phyloP scores from a whole-genome alignment of 2,888 invertebrate genomes.

The Phengaris alcon region DNA sequence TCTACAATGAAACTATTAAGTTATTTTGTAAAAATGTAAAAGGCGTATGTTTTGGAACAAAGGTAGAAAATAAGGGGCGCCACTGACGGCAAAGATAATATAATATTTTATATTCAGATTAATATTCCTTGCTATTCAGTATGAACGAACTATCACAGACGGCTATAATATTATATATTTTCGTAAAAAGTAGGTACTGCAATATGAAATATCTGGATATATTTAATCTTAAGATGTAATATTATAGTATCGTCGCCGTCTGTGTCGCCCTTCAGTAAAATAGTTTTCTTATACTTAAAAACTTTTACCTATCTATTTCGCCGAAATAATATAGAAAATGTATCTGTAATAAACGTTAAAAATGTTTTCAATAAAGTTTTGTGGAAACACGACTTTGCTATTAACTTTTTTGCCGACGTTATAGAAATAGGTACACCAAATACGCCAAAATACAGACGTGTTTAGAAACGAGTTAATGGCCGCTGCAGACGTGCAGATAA shows the following conservation, averaged over 20 bases:
- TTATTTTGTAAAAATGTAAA: background rate
- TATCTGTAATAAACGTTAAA: background rate
- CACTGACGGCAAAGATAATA: too few species aligned
- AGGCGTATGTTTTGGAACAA: too few species aligned
- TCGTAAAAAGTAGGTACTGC: too few species aligned
- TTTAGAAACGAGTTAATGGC: background rate
- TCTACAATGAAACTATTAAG: background rate
- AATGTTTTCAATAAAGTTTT: background rate
- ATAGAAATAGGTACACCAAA: background rate
- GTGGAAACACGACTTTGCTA: constrained; percentile 16
- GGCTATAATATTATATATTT: too few species aligned
- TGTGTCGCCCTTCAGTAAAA: background rate
- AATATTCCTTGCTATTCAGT: too few species aligned
- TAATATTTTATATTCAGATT: too few species aligned
- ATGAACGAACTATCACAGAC: too few species aligned
- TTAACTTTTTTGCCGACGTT: constrained; percentile 20
- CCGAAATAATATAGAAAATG: background rate
- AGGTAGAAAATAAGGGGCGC: too few species aligned
- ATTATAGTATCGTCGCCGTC: too few species aligned
- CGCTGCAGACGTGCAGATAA: background rate
- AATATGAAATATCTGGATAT: too few species aligned
- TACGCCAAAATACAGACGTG: background rate
- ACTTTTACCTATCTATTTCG: background rate
- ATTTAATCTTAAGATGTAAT: too few species aligned
- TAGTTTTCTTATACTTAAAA: background rate